These are phyloP conservation scores for Cephalotes varians DNA, from an alignment of 2,888 invertebrate species.

Conservation along the genomic window DNA sequence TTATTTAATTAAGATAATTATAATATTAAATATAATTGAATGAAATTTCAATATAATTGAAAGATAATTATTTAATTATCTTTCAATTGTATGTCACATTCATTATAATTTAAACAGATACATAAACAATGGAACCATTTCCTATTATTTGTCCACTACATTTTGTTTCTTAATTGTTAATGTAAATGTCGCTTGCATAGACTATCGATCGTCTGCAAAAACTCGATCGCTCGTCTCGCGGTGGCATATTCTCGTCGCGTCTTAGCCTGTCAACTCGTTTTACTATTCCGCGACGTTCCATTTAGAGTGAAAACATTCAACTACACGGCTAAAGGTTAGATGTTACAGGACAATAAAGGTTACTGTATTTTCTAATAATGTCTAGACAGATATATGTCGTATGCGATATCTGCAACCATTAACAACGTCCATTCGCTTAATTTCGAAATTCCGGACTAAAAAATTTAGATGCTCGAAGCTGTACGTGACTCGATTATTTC, in stretches of 20 bases:
- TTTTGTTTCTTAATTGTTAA: neutral
- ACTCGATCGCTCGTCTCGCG: neutral
- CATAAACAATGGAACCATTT: neutral
- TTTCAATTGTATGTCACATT: neutral
- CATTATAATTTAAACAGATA: neutral
- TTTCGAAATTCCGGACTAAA: neutral
- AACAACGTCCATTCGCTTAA: neutral
- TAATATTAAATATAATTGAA: too few species aligned
- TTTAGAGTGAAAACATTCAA: slow-evolving; percentile 20
- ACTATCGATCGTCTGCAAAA: slow-evolving; percentile 1
- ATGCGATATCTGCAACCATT: slow-evolving; percentile 8
- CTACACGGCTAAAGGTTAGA: slow-evolving; percentile 29
- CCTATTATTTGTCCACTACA: neutral
- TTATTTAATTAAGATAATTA: too few species aligned
- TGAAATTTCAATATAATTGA: too few species aligned
- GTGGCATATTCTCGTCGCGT: neutral
- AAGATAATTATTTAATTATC: neutral
- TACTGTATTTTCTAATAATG: slow-evolving; percentile 17
- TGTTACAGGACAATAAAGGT: slow-evolving; percentile 39
- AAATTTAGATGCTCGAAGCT: slow-evolving; percentile 6
- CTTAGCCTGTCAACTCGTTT: slow-evolving; percentile 15
- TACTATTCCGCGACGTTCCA: slow-evolving; percentile 13
- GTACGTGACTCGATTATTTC: slow-evolving; percentile 30
- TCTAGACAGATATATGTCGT: neutral
- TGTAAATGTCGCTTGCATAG: neutral